Base-by-base conservation (phyloP, 2,797 vertebrate genomes). In the Melanogrammus aeglefinus region DNA sequence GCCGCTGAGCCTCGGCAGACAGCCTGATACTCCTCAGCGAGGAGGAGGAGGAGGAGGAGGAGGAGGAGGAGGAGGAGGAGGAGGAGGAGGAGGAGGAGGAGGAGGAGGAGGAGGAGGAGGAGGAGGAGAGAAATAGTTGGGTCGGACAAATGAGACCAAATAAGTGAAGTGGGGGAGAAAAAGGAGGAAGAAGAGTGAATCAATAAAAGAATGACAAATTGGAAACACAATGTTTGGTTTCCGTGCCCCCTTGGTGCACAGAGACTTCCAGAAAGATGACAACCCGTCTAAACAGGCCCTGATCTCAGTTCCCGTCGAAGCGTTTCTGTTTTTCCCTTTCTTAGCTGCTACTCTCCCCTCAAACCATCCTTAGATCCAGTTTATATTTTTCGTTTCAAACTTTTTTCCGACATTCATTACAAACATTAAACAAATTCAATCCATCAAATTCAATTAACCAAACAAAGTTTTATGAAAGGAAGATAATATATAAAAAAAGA, bases 1-100 rank as follows among this genome's bases (percentile, higher is more conserved):
- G 91, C 92, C 88, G 78, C 83, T 72, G 84, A 87, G 81, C 84
- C 86, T 88, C 89, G 18, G 47, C 78, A 78, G 77, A 85, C 78
- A 73, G 85, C 78, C 70, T 73, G 74, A 80, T 83, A 83, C 72
- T 81, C 74, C 81, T 69, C 71, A 39, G 83, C 79, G 81, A 82
- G 83, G 78, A 57, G 80, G 82, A 82, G 84, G 81, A 75, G 47
- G 57, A 41, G 72, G 75, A 21, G 79, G 7, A 79, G 69, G 77
- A 47, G 80, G 81, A 82, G 83, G 81, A 75, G 47, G 82, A 82
- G 84, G 81, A 75, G 47, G 57, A 39, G 72, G 75, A 21, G 79
- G 7, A 79, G 69, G 78, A 57, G 80, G 81, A 82, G 83, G 81
- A 75, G 47, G 81, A 82, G 83, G 78, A 57, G 80, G 82, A 82